phyloP scores from a whole-genome alignment of 2,888 invertebrate species.

The Phlogophora meticulosa region DNA sequence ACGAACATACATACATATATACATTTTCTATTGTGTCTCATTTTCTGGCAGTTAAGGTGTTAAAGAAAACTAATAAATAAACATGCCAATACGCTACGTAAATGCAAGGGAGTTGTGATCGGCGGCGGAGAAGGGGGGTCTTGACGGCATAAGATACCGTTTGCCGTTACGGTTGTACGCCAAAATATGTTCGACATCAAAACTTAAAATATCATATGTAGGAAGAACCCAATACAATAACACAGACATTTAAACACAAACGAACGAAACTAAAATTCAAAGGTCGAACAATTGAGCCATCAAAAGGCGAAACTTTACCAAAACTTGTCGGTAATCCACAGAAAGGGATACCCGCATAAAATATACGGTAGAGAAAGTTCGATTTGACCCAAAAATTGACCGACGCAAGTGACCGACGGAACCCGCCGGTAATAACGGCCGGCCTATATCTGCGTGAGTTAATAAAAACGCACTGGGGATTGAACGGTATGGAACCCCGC shows the following conservation, averaged over 20 bases:
- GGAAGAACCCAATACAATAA: conserved; percentile 23
- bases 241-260: conserved; percentile 48
- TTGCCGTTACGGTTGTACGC: no score
- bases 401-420: conserved; percentile 76
- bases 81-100: no score
- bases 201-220: no score
- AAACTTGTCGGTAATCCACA: conserved; percentile 65
- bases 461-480: conserved; percentile 76
- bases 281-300: conserved; percentile 61
- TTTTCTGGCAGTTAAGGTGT: no score
- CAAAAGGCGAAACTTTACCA: conserved; percentile 64
- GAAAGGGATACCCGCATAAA: conserved; percentile 69
- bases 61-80: no score
- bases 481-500: conserved; percentile 35
- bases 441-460: conserved; percentile 79
- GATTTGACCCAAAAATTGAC: conserved; percentile 82
- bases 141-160: no score
- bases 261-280: conserved; percentile 59
- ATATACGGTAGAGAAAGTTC: conserved; percentile 66
- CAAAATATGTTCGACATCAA: no score
- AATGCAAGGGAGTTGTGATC: no score
- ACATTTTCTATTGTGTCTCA: no score
- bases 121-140: no score
- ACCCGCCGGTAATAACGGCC: conserved; percentile 77
- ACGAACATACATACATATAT: no score